Evolutionary conservation across 1,140 invertebrate species (phyloP), one percentile per base, ranked within the genome.

Genomic region (Drosophila rhopaloa): DNA sequence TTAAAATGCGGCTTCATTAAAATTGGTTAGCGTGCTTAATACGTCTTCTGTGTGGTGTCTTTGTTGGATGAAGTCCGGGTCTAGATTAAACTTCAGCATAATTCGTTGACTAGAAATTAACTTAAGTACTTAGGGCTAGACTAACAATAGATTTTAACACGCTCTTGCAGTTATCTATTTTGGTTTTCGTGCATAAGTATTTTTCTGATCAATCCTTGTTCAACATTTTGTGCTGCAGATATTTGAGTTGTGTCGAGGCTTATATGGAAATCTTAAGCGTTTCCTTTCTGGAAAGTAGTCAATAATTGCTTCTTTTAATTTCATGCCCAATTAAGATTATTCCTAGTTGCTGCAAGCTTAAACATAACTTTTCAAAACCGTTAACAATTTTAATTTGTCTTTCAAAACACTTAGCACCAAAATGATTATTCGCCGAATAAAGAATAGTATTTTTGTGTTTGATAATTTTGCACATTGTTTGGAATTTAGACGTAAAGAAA

Each of bases 21-120:
- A 88, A 80, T 89, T 89, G 65, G 76, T 70, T 72, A 68, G 74
- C 70, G 77, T 90, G 81, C 74, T 46, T 65, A 65, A 59, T 82
- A 72, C 55, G 47, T 70, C 62, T 62, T 68, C 48, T 32, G 8
- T 56, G 29, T 46, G 27, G 41, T 38, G 54, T 46, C n/a, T 24
- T 48, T 54, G 16, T 57, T 62, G 44, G 56, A 48, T 61, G 38
- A 57, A 57, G 65, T 71, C 67, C 48, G 35, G 9, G 50, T 80
- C 50, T 72, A 66, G 58, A 50, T 67, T 48, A 51, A 89, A 89
- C 81, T 89, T 89, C 84, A 89, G 85, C 70, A 75, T 90, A 81
- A 74, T 89, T 89, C 85, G 84, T 89, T 89, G 85, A 88, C 84
- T 88, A 90, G 85, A 89, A 89, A 81, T 89, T 88, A 88, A 89